Percentiles rank a stretch among this genome's conserved stretches.
These are phyloP conservation scores for Tapirus terrestris DNA, from an alignment of 2,113 vertebrate genomes.

Conservation along the genomic window DNA sequence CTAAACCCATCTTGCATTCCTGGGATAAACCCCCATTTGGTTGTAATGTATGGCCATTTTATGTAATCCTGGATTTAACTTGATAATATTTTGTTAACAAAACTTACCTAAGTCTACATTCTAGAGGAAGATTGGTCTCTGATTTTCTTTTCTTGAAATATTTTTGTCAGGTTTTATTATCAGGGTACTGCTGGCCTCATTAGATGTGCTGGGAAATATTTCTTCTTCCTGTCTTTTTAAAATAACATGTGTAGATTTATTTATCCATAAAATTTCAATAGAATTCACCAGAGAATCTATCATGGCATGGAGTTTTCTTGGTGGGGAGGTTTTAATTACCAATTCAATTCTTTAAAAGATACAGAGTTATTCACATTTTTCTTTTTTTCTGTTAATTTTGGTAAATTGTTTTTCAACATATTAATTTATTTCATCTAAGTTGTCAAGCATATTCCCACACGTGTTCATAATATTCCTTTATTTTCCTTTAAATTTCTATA, in stretches of 20 bases:
- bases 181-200: not conserved
- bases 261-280: not conserved
- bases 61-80: not conserved
- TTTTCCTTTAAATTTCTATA: not conserved
- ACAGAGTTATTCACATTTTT: not conserved
- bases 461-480: not conserved
- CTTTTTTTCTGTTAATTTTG: not conserved
- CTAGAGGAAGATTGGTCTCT: not conserved
- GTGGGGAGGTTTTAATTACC: not conserved
- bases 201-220: not conserved
- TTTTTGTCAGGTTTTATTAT: not conserved
- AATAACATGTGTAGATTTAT: slow-evolving; percentile 19
- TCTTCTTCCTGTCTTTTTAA: not conserved
- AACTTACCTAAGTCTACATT: not conserved
- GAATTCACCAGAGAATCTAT: not conserved
- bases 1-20: not conserved
- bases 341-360: not conserved
- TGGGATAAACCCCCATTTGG: not conserved
- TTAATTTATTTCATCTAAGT: not conserved
- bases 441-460: not conserved
- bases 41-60: not conserved
- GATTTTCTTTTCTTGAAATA: not conserved
- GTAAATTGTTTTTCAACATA: not conserved
- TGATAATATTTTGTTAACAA: not conserved
- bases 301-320: not conserved